A percentile compares a stretch with the other conserved stretches of the same genome.
Conservation (phyloP, 1,140 invertebrate genomes). For the Ostrea edulis region DNA sequence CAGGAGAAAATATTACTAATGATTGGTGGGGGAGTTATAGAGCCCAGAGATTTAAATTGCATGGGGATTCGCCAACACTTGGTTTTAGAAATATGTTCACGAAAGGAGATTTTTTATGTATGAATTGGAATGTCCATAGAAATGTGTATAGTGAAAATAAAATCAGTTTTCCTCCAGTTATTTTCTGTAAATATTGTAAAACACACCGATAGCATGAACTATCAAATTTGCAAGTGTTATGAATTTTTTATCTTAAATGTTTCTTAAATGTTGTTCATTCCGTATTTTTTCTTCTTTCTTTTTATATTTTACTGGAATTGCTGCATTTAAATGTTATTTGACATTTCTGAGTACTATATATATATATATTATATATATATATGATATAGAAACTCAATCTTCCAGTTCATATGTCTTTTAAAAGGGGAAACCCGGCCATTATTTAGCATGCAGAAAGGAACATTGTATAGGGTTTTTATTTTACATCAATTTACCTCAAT, state of each 20-base stretch:
- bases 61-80: constrained; percentile 6
- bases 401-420: neutral
- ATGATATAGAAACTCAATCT: neutral
- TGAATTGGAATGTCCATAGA: no score
- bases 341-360: neutral
- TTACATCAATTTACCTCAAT: constrained; percentile 8
- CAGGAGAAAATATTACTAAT: constrained; percentile 18
- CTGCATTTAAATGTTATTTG: neutral
- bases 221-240: constrained; percentile 21
- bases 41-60: neutral
- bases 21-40: constrained; percentile 19
- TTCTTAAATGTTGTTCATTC: constrained; percentile 24
- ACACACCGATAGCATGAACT: neutral
- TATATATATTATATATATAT: neutral
- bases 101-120: neutral
- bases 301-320: constrained; percentile 1
- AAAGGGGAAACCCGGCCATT: neutral
- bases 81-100: neutral
- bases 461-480: neutral
- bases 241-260: constrained; percentile 16
- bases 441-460: neutral
- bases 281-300: neutral
- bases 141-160: no score
- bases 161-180: neutral
- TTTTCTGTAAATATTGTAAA: neutral